Evolutionary conservation across 2,113 vertebrate species (phyloP), one percentile per base, ranked within the genome.

Genomic region (Serilophus lunatus): DNA sequence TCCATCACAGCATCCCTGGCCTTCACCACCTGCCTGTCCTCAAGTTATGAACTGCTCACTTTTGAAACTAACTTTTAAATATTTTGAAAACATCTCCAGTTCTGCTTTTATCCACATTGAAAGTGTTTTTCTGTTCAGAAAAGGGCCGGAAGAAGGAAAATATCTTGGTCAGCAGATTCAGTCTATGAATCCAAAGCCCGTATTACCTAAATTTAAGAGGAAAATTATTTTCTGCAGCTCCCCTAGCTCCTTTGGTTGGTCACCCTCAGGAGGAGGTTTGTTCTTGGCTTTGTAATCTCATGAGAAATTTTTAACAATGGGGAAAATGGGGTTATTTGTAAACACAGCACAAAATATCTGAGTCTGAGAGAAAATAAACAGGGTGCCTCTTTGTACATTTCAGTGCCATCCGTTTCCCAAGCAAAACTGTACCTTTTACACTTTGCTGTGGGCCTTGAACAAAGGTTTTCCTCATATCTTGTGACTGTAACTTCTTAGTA

Each of bases 61-160:
- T 82, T 70, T 22, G 66, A 85, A 92, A 82, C 13, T 44, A 91
- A 64, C 22, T 54, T 65, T 19, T 38, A 68, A 19, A 31, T 38
- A 26, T 77, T 92, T 83, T 14, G 1, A 75, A 88, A 95, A 83
- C 69, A 83, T 82, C 70, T 83, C 77, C 7, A 4, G 57, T 86
- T 84, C 72, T 86, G 65, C 90, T 88, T 94, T 92, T 88, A 86
- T 81, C 61, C 69, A 68, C 29, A 18, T 3, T 76, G 33, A 26
- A 70, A 83, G 28, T 77, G 72, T 85, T 94, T 86, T 84, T 83
- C 82, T 78, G 51, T 57, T 92, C 68, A 86, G 69, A 95, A 93
- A 83, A 93, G 16, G 56, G 56, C 80, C 22, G 13, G 42, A 83
- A 91, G 83, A 88, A 84, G 79, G 60, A 78, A 82, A 92, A 69